Base-by-base conservation (phyloP, 2,888 invertebrate species). In the Xanthia togata region DNA sequence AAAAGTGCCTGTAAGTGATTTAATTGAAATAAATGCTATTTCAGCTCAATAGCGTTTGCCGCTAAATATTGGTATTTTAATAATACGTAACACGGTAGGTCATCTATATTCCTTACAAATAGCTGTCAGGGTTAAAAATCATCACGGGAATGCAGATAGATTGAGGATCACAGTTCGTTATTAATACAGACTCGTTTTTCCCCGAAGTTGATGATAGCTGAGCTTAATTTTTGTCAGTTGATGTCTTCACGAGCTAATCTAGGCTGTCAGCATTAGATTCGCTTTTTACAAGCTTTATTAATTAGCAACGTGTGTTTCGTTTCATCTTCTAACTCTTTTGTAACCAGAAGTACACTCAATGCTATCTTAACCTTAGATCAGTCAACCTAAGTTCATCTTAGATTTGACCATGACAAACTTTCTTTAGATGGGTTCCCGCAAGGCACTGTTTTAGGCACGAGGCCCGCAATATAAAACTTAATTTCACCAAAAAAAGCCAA, bases 401-500 rank as follows among this genome's bases (percentile, higher is more conserved):
- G 23, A 53, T 4, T 41, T 38, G 12, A 14, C 17, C 26, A 38
- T 20, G n/a, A 14, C 14, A 53, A 53, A 60, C 17, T n/a, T 53
- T 55, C 14, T 14, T 38, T 17, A 23, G 0, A 11, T 41, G 41
- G 70, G 23, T 8, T 64, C 1, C 57, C 73, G 6, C 35, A 50
- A 57, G 57, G 26, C 26, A 59, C 26, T 41, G 3, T 64, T 59
- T 9, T 14, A 31, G 6, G 38, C 31, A 70, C 59, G 11, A 67
- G 1, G 9, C 44, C 9, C 26, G 35, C 35, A 8, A 44, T 62
- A 17, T 41, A 9, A 79, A 60, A 77, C 12, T 41, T 59, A 23
- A 78, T 26, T 12, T 41, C 9, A 41, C 14, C 12, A 26, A 72
- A 50, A 41, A 72, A 64, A 26, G 0, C 20, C 14, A 70, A 79